phyloP scores from a whole-genome alignment of 2,113 vertebrate genomes.

The Phalacrocorax pelagicus region DNA sequence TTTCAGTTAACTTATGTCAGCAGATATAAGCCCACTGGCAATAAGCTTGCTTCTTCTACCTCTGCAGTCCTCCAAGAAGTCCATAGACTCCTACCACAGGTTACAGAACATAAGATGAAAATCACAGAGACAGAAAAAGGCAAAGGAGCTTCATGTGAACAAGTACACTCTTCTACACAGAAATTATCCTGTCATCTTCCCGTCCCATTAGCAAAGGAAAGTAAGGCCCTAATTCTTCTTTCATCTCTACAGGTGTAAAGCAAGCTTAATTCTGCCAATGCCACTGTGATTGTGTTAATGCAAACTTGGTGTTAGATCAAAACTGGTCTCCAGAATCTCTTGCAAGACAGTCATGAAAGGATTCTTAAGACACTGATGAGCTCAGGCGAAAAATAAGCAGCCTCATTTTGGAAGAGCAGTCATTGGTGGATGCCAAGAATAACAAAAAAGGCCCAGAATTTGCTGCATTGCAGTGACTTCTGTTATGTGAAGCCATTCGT shows the following conservation, averaged over 20 bases:
- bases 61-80: neutral
- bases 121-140: neutral
- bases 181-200: neutral
- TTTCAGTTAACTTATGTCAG: neutral
- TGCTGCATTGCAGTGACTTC: neutral
- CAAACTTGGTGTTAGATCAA: neutral
- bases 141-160: fast-evolving
- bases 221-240: neutral
- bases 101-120: fast-evolving
- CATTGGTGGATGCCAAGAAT: neutral
- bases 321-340: neutral
- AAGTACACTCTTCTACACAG: fast-evolving
- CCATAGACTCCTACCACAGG: fast-evolving
- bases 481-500: neutral
- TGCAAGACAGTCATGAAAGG: neutral
- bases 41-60: neutral
- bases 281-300: neutral
- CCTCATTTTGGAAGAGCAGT: neutral
- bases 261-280: neutral
- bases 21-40: neutral
- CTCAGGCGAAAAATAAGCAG: neutral
- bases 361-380: neutral
- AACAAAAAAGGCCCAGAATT: neutral
- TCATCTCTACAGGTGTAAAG: neutral
- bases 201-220: neutral